phyloP scores from a whole-genome alignment of 1,140 invertebrate species.

The Macrosteles quadrilineatus region DNA sequence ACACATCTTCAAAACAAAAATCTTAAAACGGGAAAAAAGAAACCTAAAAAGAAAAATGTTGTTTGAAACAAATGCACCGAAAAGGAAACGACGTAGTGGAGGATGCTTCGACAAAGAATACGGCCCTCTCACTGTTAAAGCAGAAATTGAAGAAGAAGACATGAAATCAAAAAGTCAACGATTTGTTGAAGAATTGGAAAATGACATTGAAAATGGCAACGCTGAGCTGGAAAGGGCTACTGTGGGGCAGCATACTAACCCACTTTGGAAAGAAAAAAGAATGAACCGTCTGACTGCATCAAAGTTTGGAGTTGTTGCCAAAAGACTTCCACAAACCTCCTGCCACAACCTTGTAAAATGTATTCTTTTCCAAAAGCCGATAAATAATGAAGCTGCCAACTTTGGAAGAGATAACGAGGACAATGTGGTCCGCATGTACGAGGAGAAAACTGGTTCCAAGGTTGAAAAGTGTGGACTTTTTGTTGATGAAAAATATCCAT shows the following conservation, averaged over 20 bases:
- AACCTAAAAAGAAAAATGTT: background rate
- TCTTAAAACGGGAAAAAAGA: background rate
- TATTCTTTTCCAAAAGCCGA: background rate
- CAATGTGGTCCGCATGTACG: background rate
- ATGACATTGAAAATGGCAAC: background rate
- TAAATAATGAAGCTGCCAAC: background rate
- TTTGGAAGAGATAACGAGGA: slow-evolving; percentile 15
- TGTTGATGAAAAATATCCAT: background rate
- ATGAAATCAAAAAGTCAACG: background rate
- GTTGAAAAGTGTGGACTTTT: slow-evolving; percentile 15
- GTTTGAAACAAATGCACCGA: background rate
- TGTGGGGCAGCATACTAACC: background rate
- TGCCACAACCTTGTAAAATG: slow-evolving; percentile 6
- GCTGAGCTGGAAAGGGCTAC: background rate
- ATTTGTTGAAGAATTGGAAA: background rate
- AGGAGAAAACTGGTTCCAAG: background rate
- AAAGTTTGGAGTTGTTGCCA: background rate
- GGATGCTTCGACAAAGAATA: background rate
- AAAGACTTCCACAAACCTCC: background rate
- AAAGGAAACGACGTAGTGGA: background rate
- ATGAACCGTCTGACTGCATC: slow-evolving; percentile 7
- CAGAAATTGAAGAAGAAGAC: background rate
- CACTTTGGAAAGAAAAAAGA: background rate
- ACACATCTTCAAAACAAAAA: background rate
- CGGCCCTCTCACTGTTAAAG: background rate